Percentiles rank a stretch among this genome's conserved stretches.
These are phyloP conservation scores for Caenorhabditis virilis DNA, from an alignment of 2,888 invertebrate genomes.

Conservation along the genomic window DNA sequence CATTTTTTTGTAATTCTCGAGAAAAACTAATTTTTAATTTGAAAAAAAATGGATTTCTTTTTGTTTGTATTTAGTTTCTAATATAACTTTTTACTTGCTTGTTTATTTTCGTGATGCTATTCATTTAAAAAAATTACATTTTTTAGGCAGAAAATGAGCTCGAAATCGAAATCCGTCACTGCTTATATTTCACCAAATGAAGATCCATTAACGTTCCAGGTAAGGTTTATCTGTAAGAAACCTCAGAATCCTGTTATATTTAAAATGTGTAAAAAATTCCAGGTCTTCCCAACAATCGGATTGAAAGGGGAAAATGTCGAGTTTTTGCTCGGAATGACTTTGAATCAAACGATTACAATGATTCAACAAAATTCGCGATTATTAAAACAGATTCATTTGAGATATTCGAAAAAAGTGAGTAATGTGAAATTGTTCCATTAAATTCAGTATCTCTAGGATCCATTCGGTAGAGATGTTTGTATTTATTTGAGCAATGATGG, in stretches of 20 bases:
- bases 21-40: no score
- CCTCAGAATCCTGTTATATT: no score
- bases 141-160: neutral
- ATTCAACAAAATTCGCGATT: slow-evolving; percentile 57
- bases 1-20: no score
- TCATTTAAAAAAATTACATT: neutral
- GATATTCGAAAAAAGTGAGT: slow-evolving; percentile 58
- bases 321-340: slow-evolving; percentile 63
- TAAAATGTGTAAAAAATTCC: slow-evolving; percentile 29
- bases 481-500: slow-evolving; percentile 96
- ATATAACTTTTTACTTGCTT: no score
- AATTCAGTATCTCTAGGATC: slow-evolving; percentile 78
- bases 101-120: neutral
- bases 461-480: slow-evolving; percentile 90
- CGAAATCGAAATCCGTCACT: no score
- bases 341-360: slow-evolving; percentile 60
- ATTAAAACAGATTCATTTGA: slow-evolving; percentile 58
- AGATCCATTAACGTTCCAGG: slow-evolving; percentile 2
- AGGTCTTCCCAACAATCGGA: slow-evolving; percentile 65
- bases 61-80: no score
- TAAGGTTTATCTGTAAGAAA: neutral
- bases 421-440: no score
- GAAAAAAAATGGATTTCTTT: no score
- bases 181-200: neutral
- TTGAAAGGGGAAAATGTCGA: slow-evolving; percentile 60